Evolutionary conservation across 2,888 invertebrate genomes (phyloP).

Genomic region (Drosophila phalerata): DNA sequence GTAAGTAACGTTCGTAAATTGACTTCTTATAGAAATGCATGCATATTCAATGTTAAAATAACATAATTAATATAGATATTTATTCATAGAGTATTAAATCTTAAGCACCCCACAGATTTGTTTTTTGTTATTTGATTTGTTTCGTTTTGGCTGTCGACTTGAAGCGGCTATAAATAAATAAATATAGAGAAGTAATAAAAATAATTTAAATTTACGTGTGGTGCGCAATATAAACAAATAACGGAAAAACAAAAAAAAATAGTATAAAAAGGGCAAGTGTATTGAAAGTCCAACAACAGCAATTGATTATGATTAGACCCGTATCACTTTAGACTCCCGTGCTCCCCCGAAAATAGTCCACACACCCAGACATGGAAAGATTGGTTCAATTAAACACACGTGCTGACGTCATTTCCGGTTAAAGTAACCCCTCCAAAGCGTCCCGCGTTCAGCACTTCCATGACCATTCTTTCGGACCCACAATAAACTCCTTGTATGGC

Average conservation of each 20-base stretch:
- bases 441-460: background rate
- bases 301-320: slow-evolving; percentile 45
- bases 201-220: slow-evolving; percentile 50
- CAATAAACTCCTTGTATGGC: slow-evolving; percentile 33
- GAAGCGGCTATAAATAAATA: slow-evolving; percentile 37
- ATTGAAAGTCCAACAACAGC: slow-evolving; percentile 8
- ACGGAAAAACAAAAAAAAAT: background rate
- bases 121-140: slow-evolving; percentile 15
- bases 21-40: background rate
- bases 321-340: slow-evolving; percentile 30
- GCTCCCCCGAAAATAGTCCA: slow-evolving; percentile 2
- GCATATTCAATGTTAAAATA: background rate
- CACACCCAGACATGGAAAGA: slow-evolving; percentile 5
- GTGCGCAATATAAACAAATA: slow-evolving; percentile 48
- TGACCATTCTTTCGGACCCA: slow-evolving; percentile 22
- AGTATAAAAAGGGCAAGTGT: slow-evolving; percentile 21
- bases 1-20: background rate
- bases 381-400: slow-evolving; percentile 25
- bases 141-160: slow-evolving; percentile 5
- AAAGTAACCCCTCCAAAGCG: background rate
- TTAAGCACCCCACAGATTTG: slow-evolving; percentile 1
- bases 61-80: background rate
- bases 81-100: slow-evolving; percentile 1
- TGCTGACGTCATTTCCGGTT: slow-evolving; percentile 59
- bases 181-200: slow-evolving; percentile 42